Conservation (phyloP, 2,113 vertebrate genomes). For the cattle (Bos taurus) region DNA sequence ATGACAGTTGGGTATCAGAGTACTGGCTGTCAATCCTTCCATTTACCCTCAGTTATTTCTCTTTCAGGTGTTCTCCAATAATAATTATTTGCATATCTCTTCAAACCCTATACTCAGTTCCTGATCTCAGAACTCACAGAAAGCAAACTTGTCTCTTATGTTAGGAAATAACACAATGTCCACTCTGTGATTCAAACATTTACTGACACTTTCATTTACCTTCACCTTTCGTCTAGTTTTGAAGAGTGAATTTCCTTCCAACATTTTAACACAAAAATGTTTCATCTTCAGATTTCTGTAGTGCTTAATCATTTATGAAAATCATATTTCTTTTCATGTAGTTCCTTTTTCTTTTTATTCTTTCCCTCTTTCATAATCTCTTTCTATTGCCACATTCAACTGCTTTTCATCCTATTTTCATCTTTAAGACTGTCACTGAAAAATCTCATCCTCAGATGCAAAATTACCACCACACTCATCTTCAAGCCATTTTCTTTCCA, state of each 20-base stretch:
- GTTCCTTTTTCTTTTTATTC: neutral
- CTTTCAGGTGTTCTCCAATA: neutral
- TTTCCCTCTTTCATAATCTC: neutral
- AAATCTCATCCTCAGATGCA: neutral
- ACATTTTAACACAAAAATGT: neutral
- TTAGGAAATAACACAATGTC: neutral
- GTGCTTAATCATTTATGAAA: neutral
- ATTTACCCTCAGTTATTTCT: neutral
- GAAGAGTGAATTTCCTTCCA: neutral
- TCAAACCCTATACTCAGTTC: neutral
- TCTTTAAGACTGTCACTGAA: neutral
- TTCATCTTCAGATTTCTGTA: neutral
- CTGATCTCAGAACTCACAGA: neutral
- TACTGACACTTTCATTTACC: neutral
- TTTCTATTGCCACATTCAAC: neutral
- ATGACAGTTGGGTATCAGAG: neutral
- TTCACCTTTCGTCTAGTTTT: neutral
- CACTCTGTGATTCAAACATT: neutral
- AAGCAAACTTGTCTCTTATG: neutral
- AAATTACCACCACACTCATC: neutral
- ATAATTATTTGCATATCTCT: neutral
- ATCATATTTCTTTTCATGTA: neutral
- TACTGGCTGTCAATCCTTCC: neutral
- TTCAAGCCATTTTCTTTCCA: neutral
- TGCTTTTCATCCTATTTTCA: neutral